Conservation (phyloP, 2,113 vertebrate genomes). For the Mohoua ochrocephala region DNA sequence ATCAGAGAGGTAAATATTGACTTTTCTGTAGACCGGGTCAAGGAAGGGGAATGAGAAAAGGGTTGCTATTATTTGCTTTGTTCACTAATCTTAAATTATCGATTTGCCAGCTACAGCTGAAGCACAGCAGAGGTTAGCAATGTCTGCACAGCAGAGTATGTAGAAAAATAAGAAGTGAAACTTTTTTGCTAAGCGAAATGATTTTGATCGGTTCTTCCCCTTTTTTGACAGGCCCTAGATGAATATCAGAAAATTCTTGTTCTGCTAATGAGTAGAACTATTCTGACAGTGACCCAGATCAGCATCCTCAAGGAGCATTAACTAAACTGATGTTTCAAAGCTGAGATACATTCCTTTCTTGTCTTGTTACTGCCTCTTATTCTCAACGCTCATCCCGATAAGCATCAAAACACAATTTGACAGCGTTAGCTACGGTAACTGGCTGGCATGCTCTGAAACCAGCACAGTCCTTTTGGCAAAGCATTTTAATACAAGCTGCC, state of each 20-base stretch:
- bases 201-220: background rate
- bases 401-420: conserved; percentile 10
- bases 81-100: conserved; percentile 31
- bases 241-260: conserved; percentile 1
- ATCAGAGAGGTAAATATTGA: background rate
- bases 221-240: background rate
- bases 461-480: conserved; percentile 12
- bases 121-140: background rate
- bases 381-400: background rate
- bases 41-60: background rate
- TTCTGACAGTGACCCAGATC: background rate
- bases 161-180: background rate
- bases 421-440: background rate
- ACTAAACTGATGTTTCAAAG: background rate
- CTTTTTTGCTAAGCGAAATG: background rate
- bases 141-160: background rate
- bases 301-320: background rate
- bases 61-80: background rate
- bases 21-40: background rate
- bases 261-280: background rate
- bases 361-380: background rate
- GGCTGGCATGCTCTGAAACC: background rate
- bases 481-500: conserved; percentile 23
- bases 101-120: background rate
- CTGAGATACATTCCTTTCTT: background rate